Conservation (phyloP, 35 echinoderm and acorn worm species). For the Diadema setosum region DNA sequence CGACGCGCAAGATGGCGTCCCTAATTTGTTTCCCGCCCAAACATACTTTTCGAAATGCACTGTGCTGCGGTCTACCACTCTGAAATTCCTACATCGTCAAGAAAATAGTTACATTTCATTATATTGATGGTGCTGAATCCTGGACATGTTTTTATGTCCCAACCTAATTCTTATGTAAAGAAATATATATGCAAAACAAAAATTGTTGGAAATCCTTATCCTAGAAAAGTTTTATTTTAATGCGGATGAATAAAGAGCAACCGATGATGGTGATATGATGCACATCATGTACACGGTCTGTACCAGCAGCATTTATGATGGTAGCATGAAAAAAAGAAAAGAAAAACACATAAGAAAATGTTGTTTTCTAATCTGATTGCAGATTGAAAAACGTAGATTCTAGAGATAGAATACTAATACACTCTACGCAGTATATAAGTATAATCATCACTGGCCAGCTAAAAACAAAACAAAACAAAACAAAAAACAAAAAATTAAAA, state of each 20-base stretch:
- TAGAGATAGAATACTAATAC: too few relatives aligned
- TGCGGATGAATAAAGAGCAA: not conserved
- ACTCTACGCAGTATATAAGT: too few relatives aligned
- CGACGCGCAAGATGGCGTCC: slow-evolving; percentile 38
- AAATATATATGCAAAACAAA: not conserved
- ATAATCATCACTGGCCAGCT: too few relatives aligned
- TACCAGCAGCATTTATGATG: too few relatives aligned
- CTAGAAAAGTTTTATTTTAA: not conserved
- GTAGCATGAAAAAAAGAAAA: too few relatives aligned
- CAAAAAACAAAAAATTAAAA: too few relatives aligned
- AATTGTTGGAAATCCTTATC: not conserved
- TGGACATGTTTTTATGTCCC: not conserved
- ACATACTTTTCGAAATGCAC: slow-evolving; percentile 24
- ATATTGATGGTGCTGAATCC: not conserved
- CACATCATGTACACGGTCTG: too few relatives aligned
- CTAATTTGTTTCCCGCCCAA: slow-evolving; percentile 56
- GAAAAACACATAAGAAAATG: too few relatives aligned
- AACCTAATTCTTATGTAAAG: not conserved
- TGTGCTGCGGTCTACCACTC: not conserved
- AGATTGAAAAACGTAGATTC: too few relatives aligned
- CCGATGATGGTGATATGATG: too few relatives aligned
- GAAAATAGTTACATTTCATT: not conserved
- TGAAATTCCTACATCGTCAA: not conserved
- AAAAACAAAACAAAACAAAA: too few relatives aligned
- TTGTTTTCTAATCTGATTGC: too few relatives aligned